phyloP scores from a whole-genome alignment of 2,113 vertebrate species.

The Phalacrocorax pelagicus region DNA sequence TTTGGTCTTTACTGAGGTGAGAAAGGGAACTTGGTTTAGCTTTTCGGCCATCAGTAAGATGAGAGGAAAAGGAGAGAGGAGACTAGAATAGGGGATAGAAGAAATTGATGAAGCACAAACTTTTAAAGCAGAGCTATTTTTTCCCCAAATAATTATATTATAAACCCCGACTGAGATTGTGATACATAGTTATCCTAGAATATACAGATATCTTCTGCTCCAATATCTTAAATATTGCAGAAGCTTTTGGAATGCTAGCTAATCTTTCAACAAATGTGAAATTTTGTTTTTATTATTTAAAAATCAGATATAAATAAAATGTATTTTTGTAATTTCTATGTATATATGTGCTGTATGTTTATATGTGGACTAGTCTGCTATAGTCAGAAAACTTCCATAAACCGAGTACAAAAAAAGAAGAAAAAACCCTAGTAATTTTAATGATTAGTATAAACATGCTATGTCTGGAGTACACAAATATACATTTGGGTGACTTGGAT shows the following conservation, averaged over 20 bases:
- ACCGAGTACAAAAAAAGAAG: background rate
- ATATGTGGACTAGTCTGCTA: slow-evolving; percentile 65
- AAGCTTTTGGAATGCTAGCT: slow-evolving; percentile 66
- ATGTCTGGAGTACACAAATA: slow-evolving; percentile 22
- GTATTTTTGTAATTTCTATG: slow-evolving; percentile 83
- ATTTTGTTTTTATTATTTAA: slow-evolving; percentile 73
- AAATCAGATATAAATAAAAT: slow-evolving; percentile 80
- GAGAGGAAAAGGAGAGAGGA: background rate
- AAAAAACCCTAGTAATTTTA: background rate
- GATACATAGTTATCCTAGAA: slow-evolving; percentile 14
- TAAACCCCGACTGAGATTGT: slow-evolving; percentile 46
- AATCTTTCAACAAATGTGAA: slow-evolving; percentile 70
- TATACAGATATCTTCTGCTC: slow-evolving; percentile 47
- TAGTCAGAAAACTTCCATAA: slow-evolving; percentile 61
- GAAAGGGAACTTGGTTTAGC: slow-evolving; percentile 49
- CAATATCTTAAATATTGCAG: slow-evolving; percentile 40
- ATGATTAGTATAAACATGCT: background rate
- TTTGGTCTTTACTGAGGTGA: slow-evolving; percentile 74
- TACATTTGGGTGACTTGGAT: slow-evolving; percentile 57
- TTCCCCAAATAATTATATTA: background rate
- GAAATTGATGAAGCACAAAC: slow-evolving; percentile 71
- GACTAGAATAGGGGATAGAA: slow-evolving; percentile 18
- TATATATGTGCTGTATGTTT: slow-evolving; percentile 81
- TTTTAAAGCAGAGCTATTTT: slow-evolving; percentile 64
- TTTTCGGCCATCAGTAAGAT: slow-evolving; percentile 2